Percentiles rank a stretch among this genome's conserved stretches.
These are phyloP conservation scores for Antennarius maculatus DNA, from an alignment of 2,797 vertebrate genomes.

Conservation along the genomic window DNA sequence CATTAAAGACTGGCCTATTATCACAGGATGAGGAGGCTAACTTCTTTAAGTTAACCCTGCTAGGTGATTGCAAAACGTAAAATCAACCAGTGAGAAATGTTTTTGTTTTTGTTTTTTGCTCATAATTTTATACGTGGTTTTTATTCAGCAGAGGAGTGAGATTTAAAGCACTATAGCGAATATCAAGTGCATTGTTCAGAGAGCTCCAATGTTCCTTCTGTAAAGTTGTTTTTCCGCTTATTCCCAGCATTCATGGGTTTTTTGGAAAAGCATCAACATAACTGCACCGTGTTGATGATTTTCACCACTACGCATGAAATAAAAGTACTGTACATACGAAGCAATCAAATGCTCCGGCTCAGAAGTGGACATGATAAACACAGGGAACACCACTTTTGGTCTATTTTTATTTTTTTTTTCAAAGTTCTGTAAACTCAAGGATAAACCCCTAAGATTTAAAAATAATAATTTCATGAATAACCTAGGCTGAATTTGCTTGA, in stretches of 20 bases:
- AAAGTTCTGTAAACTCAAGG: neutral
- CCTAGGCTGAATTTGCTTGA: constrained; percentile 3
- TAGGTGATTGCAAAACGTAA: constrained; percentile 50
- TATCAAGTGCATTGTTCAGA: constrained; percentile 42
- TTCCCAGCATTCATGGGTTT: constrained; percentile 22
- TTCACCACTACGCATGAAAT: constrained; percentile 40
- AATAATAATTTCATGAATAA: constrained; percentile 21
- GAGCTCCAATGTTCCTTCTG: constrained; percentile 36
- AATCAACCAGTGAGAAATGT: constrained; percentile 40
- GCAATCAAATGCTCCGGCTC: constrained; percentile 54
- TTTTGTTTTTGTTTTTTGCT: constrained; percentile 40
- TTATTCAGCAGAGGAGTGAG: constrained; percentile 42
- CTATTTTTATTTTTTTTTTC: constrained; percentile 14
- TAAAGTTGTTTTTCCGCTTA: constrained; percentile 41
- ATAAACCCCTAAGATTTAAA: neutral
- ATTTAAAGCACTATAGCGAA: constrained; percentile 36
- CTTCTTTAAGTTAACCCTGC: constrained; percentile 85
- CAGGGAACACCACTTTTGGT: constrained; percentile 12
- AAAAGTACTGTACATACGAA: constrained; percentile 49
- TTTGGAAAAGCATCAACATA: constrained; percentile 55
- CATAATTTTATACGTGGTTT: constrained; percentile 57
- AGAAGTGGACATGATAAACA: constrained; percentile 60
- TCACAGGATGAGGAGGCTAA: constrained; percentile 82
- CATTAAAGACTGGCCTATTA: constrained; percentile 84
- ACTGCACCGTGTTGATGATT: constrained; percentile 50